Evolutionary conservation across 2,888 invertebrate species (phyloP).

Genomic region (Pseudoips prasinana): DNA sequence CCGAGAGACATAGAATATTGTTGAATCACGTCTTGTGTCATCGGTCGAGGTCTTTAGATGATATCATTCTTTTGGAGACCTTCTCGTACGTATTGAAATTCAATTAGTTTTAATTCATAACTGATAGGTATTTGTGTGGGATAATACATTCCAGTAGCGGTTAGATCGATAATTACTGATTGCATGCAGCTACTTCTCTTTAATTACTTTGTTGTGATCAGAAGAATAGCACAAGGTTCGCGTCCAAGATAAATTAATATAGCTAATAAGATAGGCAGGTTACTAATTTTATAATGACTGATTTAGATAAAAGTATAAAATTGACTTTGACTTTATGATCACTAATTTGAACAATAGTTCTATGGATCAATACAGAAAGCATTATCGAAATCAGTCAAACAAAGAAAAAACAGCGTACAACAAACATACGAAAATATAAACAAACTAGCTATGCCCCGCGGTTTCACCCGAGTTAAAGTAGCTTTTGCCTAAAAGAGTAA

Average conservation of each 20-base stretch:
- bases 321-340: too few species aligned
- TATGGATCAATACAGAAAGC: too few species aligned
- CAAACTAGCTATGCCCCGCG: too few species aligned
- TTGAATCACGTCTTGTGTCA: constrained; percentile 66
- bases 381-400: too few species aligned
- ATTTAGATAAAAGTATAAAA: too few species aligned
- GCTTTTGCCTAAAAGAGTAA: too few species aligned
- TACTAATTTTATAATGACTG: too few species aligned
- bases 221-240: constrained; percentile 23
- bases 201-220: constrained; percentile 23
- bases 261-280: too few species aligned
- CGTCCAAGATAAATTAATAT: constrained; percentile 10
- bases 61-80: constrained; percentile 62
- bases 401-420: too few species aligned
- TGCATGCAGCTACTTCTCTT: constrained; percentile 20
- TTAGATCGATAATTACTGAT: constrained; percentile 29
- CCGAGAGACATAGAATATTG: constrained; percentile 24
- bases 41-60: constrained; percentile 60
- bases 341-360: too few species aligned
- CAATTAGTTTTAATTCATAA: constrained; percentile 33
- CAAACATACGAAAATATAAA: too few species aligned
- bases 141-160: constrained; percentile 17
- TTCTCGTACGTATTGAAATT: constrained; percentile 47
- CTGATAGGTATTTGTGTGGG: constrained; percentile 12
- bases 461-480: too few species aligned